phyloP scores from a whole-genome alignment of 2,797 vertebrate species.

The Cirrhinus mrigala region DNA sequence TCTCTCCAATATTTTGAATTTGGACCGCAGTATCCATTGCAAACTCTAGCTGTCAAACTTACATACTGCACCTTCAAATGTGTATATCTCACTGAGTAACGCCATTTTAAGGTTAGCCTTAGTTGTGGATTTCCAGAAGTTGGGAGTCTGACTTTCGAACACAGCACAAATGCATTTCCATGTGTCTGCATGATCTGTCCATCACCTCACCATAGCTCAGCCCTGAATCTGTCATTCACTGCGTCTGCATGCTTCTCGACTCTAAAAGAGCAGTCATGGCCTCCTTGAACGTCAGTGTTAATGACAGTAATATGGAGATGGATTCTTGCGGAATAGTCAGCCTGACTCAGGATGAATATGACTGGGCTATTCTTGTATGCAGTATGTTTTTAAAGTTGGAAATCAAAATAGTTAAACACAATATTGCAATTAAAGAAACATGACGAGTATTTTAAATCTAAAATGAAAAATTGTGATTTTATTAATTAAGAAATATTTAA shows the following conservation, averaged over 20 bases:
- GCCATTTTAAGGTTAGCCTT: neutral
- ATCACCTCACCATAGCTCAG: constrained; percentile 11
- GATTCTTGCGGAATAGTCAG: neutral
- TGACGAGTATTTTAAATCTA: no score
- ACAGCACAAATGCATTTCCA: neutral
- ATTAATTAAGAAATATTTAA: neutral
- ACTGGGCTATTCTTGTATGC: neutral
- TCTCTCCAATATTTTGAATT: neutral
- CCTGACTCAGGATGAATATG: neutral
- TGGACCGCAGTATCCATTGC: neutral
- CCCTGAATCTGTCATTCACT: constrained; percentile 38
- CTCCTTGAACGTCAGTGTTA: constrained; percentile 30
- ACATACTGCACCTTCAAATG: neutral
- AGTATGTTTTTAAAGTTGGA: neutral
- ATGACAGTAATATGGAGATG: constrained; percentile 42
- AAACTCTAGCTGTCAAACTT: neutral
- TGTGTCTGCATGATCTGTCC: constrained; percentile 38
- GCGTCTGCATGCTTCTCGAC: neutral
- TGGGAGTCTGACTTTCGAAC: neutral
- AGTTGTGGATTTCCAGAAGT: neutral
- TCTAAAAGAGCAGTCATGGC: constrained; percentile 51
- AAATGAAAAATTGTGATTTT: neutral
- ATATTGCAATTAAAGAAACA: neutral
- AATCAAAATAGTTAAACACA: neutral
- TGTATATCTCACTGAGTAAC: neutral